A percentile compares a stretch with the other conserved stretches of the same genome.
These are phyloP conservation scores for Ceratosolen fusciceps DNA, from an alignment of 1,140 invertebrate genomes.

Conservation along the genomic window DNA sequence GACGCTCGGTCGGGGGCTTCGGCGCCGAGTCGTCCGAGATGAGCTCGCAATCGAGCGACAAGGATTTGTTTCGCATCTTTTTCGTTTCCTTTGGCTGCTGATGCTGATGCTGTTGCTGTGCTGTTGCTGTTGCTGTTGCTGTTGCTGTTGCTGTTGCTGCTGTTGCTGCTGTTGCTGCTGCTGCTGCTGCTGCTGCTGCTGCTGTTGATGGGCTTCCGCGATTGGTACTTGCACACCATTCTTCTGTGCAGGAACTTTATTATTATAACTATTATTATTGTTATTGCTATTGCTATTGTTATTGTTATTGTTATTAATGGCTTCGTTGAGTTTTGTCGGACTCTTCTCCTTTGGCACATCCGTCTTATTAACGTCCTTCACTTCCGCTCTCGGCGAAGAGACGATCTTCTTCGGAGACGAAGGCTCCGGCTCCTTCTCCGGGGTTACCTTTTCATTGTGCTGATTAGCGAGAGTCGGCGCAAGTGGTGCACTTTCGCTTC, in stretches of 20 bases:
- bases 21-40: constrained; percentile 57
- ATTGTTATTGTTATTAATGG: too few species aligned
- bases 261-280: too few species aligned
- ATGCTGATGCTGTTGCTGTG: too few species aligned
- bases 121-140: too few species aligned
- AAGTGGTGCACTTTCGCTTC: neutral
- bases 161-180: too few species aligned
- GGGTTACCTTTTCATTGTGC: neutral
- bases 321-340: constrained; percentile 41
- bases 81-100: constrained; percentile 53
- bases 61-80: constrained; percentile 60
- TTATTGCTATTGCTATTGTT: too few species aligned
- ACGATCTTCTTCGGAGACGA: neutral
- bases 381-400: neutral
- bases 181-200: too few species aligned
- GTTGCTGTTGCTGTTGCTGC: too few species aligned
- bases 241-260: constrained; percentile 38
- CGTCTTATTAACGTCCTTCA: neutral
- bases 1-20: constrained; percentile 70
- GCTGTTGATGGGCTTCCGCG: neutral
- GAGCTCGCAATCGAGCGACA: constrained; percentile 59
- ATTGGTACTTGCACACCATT: neutral
- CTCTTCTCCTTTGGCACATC: constrained; percentile 34
- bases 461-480: neutral
- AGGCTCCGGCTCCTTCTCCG: neutral